These are phyloP conservation scores for Acutogordius australiensis DNA, from an alignment of 2,888 invertebrate species.

Conservation along the genomic window DNA sequence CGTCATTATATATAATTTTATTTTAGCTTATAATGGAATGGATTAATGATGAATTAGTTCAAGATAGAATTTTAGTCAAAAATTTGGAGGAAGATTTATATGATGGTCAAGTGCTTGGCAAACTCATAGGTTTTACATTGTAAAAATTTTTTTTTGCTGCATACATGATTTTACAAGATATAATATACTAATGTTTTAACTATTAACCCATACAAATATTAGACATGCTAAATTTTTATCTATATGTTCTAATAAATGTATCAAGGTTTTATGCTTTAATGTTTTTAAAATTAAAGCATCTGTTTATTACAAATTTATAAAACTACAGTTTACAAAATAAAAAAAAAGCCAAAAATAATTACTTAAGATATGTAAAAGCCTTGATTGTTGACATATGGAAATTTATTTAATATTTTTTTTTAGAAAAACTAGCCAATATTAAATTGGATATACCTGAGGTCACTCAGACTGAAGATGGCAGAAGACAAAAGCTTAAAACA, in stretches of 20 bases:
- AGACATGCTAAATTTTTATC: too few relatives aligned
- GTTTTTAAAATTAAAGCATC: too few relatives aligned
- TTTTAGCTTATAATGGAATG: slow-evolving; percentile 53
- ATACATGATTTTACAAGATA: too few relatives aligned
- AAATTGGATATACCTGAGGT: slow-evolving; percentile 88
- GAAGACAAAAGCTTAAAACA: slow-evolving; percentile 63
- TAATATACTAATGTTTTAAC: too few relatives aligned
- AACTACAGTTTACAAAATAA: too few relatives aligned
- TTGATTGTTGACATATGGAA: not conserved
- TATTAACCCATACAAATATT: too few relatives aligned
- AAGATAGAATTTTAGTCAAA: slow-evolving; percentile 80
- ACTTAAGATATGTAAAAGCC: too few relatives aligned
- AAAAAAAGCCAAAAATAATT: too few relatives aligned
- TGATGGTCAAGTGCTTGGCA: slow-evolving; percentile 49
- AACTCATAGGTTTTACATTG: slow-evolving; percentile 8
- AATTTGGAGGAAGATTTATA: slow-evolving; percentile 81
- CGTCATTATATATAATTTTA: not conserved
- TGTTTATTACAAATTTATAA: too few relatives aligned
- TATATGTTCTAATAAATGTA: too few relatives aligned
- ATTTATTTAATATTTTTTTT: slow-evolving; percentile 10
- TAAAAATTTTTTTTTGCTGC: not conserved
- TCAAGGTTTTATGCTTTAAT: too few relatives aligned
- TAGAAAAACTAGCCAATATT: slow-evolving; percentile 36
- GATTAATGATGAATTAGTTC: slow-evolving; percentile 88
- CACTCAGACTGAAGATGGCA: slow-evolving; percentile 85